These are phyloP conservation scores for Corythornis cristatus DNA, from an alignment of 2,113 vertebrate species.

Conservation along the genomic window DNA sequence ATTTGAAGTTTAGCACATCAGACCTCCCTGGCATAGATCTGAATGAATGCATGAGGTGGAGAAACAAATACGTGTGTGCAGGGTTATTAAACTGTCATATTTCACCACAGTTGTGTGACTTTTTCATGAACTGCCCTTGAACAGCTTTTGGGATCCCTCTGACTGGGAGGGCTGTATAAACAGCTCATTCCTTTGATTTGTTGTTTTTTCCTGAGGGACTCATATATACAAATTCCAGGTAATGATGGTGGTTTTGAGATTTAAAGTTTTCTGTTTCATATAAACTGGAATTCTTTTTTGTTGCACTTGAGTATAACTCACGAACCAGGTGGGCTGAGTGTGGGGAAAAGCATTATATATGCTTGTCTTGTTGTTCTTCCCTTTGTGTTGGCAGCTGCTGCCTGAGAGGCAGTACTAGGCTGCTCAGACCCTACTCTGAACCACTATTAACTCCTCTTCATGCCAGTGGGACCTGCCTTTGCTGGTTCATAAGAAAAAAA, in stretches of 20 bases:
- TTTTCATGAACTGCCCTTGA: background rate
- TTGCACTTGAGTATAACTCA: background rate
- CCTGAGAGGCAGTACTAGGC: background rate
- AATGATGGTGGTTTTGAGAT: background rate
- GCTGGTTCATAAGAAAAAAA: conserved; percentile 1
- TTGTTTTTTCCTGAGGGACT: background rate
- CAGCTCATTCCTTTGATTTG: background rate
- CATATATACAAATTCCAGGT: background rate
- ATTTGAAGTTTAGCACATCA: background rate
- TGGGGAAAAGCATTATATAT: rapidly evolving
- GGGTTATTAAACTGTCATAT: background rate
- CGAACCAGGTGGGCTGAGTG: background rate
- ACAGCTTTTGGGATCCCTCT: background rate
- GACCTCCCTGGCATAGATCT: background rate
- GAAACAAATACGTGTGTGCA: background rate
- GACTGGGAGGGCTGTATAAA: background rate
- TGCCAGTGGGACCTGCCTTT: background rate
- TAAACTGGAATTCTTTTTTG: background rate
- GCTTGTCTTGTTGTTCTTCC: background rate
- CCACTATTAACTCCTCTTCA: background rate
- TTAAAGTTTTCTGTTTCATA: background rate
- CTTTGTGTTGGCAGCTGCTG: rapidly evolving
- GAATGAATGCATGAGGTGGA: background rate
- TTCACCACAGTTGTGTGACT: background rate
- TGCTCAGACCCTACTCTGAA: background rate